phyloP scores from a whole-genome alignment of 2,797 vertebrate species.

The Sebastes nivosus region DNA sequence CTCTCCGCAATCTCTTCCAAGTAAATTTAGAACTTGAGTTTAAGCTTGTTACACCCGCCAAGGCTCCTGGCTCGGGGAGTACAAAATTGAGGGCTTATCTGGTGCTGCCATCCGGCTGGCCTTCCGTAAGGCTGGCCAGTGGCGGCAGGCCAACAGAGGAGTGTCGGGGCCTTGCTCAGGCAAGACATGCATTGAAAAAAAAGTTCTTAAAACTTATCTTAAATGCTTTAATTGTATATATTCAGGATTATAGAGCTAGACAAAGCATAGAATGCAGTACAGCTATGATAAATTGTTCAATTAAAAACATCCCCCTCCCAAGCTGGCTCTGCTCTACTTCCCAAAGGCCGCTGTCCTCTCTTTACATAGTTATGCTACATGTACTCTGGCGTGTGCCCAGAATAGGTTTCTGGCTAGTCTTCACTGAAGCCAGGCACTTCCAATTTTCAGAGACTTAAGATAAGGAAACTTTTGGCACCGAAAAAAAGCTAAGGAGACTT shows the following conservation, averaged over 20 bases:
- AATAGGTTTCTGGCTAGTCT: constrained; percentile 6
- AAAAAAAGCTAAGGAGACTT: not conserved
- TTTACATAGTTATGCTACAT: constrained; percentile 21
- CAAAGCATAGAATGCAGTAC: not conserved
- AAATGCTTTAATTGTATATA: constrained; percentile 33
- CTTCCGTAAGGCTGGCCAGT: constrained; percentile 16
- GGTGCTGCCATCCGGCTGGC: constrained; percentile 45
- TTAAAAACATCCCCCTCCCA: constrained; percentile 3
- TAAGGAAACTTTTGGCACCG: constrained; percentile 7
- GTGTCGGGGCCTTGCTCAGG: not conserved
- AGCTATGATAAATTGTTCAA: constrained; percentile 30
- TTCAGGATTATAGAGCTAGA: not conserved
- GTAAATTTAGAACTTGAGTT: constrained; percentile 61
- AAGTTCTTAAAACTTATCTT: not conserved
- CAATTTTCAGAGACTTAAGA: constrained; percentile 16
- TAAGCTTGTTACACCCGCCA: constrained; percentile 48
- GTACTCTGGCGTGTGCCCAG: not conserved
- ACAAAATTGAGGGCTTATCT: constrained; percentile 63
- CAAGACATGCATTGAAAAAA: not conserved
- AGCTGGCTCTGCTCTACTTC: constrained; percentile 11
- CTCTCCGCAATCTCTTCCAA: constrained; percentile 42
- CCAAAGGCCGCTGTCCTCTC: not conserved
- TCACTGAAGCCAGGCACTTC: not conserved
- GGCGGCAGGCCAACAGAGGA: constrained; percentile 11
- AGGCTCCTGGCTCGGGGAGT: constrained; percentile 31